Evolutionary conservation across 2,797 vertebrate genomes (phyloP), one percentile per base, ranked within the genome.

Genomic region (Anguilla pacifica): DNA sequence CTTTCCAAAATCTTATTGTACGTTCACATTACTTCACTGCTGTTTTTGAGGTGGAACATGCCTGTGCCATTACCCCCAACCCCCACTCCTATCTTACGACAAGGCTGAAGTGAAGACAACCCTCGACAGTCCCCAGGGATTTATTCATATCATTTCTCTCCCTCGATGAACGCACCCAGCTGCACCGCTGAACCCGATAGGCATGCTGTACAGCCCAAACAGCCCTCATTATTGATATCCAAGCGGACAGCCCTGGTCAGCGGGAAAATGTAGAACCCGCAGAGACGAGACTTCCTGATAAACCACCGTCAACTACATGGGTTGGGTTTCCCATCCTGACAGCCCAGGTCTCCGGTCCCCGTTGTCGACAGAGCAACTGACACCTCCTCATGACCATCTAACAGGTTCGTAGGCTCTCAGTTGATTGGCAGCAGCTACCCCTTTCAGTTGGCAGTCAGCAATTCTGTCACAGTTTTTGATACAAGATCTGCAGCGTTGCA

Each of bases 291-390:
- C 77, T 82, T 85, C 74, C 87, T 82, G 84, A 70, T 85, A 61
- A 85, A 81, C 87, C 87, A 85, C 87, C 6, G 87, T 46, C 83
- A 87, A 74, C 67, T 31, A 77, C 87, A 57, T 9, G 83, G 87
- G 25, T 87, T 57, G 15, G 46, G 67, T 87, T 87, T 74, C 67
- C 57, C 3, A 17, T 43, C 43, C 87, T 64, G 55, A 85, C 87
- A 87, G n/a, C 25, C 87, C 49, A 49, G 67, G 35, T 87, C 87
- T 74, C 72, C 61, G 22, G 49, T 86, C 35, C 53, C 55, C 57
- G 79, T 57, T 67, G 82, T 84, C 5, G 64, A 70, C 79, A 84
- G 19, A 46, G 55, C 64, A 84, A 84, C 82, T 28, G 67, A 74
- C 87, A 84, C 82, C 35, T 55, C 61, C 53, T 67, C 49, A 43